Conservation (phyloP, 1,140 invertebrate genomes). For the Ips typographus region DNA sequence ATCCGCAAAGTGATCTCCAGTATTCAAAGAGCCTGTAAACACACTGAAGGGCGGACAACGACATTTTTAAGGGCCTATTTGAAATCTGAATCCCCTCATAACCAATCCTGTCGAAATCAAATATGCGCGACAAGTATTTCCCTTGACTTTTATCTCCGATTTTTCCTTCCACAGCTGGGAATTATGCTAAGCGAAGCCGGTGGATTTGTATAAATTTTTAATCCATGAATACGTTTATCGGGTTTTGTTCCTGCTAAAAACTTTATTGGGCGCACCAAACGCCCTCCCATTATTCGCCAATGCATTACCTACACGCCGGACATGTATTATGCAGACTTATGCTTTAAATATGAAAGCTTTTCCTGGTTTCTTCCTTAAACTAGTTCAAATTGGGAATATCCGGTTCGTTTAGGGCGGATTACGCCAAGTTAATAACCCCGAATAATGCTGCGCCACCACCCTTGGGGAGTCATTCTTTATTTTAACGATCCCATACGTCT, state of each 20-base stretch:
- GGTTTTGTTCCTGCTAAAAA: not conserved
- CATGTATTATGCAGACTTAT: slow-evolving; percentile 4
- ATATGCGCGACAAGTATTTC: slow-evolving; percentile 21
- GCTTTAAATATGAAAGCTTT: not conserved
- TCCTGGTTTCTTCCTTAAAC: not conserved
- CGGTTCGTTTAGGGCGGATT: slow-evolving; percentile 11
- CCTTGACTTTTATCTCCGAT: slow-evolving; percentile 18
- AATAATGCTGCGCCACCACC: not conserved
- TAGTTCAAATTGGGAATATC: slow-evolving; percentile 14
- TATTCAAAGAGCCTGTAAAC: too few species aligned
- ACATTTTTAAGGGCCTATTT: too few species aligned
- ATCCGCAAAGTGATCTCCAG: too few species aligned
- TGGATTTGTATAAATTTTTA: slow-evolving; percentile 26
- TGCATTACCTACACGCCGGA: not conserved
- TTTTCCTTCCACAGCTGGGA: slow-evolving; percentile 23
- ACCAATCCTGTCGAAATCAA: slow-evolving; percentile 11
- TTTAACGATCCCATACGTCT: slow-evolving; percentile 19
- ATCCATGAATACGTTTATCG: slow-evolving; percentile 23
- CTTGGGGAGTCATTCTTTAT: slow-evolving; percentile 17
- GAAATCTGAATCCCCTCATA: not conserved
- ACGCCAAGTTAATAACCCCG: slow-evolving; percentile 16
- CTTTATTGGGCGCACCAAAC: not conserved
- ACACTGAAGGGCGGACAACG: too few species aligned
- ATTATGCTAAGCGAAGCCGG: slow-evolving; percentile 23
- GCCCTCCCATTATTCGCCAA: not conserved